Base-by-base conservation (phyloP, 2,113 vertebrate species). In the Chrysemys picta region DNA sequence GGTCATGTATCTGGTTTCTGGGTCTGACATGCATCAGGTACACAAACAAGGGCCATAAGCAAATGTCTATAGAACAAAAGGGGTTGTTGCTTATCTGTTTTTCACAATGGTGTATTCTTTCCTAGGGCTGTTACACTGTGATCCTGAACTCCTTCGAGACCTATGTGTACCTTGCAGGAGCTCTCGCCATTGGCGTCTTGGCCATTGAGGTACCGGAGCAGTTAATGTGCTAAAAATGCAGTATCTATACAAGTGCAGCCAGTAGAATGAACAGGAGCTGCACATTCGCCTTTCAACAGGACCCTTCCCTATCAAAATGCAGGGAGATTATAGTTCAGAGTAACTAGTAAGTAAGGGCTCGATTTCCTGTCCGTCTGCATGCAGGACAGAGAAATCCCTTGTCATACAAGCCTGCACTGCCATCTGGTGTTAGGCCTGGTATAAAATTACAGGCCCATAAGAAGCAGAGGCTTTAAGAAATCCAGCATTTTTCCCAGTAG, bases 141-240 rank as follows among this genome's bases (percentile, higher is more conserved):
- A 98, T 99, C 96, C 98, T 99, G 85, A 99, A 99, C 29, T 98
- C 99, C 97, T 99, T 99, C 8, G 99, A 99, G 97, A 99, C 98
- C 0, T 99, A 99, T 2, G 99, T 99, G 93, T 99, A 99, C 97
- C 98, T 99, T 65, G 98, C 99, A 0, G 99, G 99, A 96, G 99
- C 99, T 24, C 98, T 99, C 10, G 98, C 99, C 97, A 99, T 99
- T 1, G 99, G 99, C 4, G 98, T 99, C 84, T 75, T 99, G 97
- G 99, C 99, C 6, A 98, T 99, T 2, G 99, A 99, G 98, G 99
- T 99, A 97, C 6, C 2, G 22, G 82, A 76, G 56, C 31, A 38
- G 8, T 22, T 47, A 45, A 78, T 2, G 5, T 6, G 80, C 14
- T 50, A 62, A 82, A 31, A 27, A 47, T 52, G 14, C 57, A 1